These are phyloP conservation scores for Silvanus unidentatus DNA, from an alignment of 2,888 invertebrate species.

Conservation along the genomic window DNA sequence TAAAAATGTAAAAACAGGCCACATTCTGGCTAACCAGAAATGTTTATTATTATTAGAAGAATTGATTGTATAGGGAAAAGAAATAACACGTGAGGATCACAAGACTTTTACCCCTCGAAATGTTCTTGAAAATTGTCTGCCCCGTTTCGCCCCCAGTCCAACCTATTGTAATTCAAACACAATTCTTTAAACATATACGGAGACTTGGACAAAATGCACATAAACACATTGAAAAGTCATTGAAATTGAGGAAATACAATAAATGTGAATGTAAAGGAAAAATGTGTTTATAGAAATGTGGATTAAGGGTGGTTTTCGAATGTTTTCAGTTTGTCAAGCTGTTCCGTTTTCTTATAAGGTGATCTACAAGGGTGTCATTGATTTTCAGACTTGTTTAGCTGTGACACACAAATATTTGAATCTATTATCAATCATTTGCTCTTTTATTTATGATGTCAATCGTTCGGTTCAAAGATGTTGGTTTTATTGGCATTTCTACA, in stretches of 20 bases:
- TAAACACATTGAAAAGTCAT: not conserved
- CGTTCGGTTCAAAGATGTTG: no score
- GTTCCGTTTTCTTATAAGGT: conserved; percentile 5
- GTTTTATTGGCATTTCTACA: no score
- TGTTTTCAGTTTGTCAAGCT: conserved; percentile 3
- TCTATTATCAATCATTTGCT: not conserved
- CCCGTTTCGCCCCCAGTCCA: conserved; percentile 4
- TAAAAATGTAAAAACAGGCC: no score
- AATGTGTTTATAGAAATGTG: no score
- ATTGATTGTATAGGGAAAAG: no score
- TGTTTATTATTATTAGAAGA: no score
- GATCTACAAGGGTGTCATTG: conserved; percentile 10
- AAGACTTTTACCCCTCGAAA: no score
- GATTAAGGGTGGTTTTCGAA: not conserved
- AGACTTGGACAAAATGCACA: not conserved
- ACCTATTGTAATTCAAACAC: conserved; percentile 3
- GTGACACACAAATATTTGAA: conserved; percentile 1
- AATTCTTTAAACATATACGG: not conserved
- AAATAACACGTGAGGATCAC: no score
- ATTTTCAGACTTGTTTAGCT: conserved; percentile 5
- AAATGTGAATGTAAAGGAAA: not conserved
- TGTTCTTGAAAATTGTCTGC: conserved; percentile 1
- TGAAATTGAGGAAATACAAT: not conserved
- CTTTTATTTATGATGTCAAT: no score
- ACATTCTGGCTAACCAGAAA: no score